Base-by-base conservation (phyloP, 53 echinoderm and acorn worm genomes). In the Paracentrotus lividus region DNA sequence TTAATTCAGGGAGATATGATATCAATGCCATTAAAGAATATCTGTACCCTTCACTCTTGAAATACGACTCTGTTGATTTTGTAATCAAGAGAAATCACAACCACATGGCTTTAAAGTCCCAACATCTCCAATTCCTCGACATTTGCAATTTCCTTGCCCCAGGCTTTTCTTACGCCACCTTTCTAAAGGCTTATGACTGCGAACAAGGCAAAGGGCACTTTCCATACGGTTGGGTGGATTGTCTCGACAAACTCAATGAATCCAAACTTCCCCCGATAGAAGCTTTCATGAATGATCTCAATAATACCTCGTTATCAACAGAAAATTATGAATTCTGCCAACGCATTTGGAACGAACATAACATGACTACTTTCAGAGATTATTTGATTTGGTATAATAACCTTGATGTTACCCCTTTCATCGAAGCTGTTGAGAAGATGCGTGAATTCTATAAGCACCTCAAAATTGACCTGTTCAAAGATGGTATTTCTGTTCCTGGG, bases 401-500 rank as follows among this genome's bases (percentile, higher is more conserved):
- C 24, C 77, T 4, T 3, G 77, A 77, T 44, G 77, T 77, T 1
- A 4, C 4, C 8, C 77, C 77, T 23, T 77, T 77, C 14, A 6
- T 77, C 9, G 77, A 77, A 3, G 77, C 77, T 20, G 44, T 77
- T 20, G 44, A 77, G n/a, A 77, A 77, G 9, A 77, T 77, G 77
- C 4, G 21, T 7, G 23, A 44, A 23, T 77, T 77, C 44, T 77
- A 77, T 13, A 43, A 7, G 6, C 1, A 77, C 4, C 77, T 5
- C 10, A 44, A 44, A 21, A 77, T 77, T 8, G 77, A 77, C 45
- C 4, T 77, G 44, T 77, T 77, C 24, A 77, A 77, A 45, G 44
- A 44, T 44, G 77, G 44, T 8, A 77, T 77, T 3, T 77, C 77
- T 44, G 77, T 77, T 23, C 77, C 77, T 4, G 77, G 77, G 0